A percentile compares a stretch with the other conserved stretches of the same genome.
These are phyloP conservation scores for Caenorhabditis angaria DNA, from an alignment of 2,888 invertebrate genomes.

Conservation along the genomic window DNA sequence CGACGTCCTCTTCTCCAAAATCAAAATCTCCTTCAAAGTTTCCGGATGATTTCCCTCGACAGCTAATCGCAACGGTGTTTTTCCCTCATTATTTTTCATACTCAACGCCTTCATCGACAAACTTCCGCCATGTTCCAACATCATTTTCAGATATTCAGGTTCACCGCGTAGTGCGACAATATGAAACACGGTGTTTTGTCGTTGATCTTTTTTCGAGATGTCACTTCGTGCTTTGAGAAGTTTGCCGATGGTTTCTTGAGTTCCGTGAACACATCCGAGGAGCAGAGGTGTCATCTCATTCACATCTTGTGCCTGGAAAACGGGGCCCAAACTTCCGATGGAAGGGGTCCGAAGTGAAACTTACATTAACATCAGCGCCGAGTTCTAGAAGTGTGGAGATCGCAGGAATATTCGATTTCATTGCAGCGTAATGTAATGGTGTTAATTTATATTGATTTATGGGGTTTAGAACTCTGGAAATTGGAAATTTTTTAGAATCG, in stretches of 20 bases:
- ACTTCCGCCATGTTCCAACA: constrained; percentile 17
- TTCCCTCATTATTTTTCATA: constrained; percentile 48
- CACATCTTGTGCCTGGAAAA: constrained; percentile 28
- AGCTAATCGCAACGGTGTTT: constrained; percentile 48
- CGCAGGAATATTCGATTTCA: constrained; percentile 47
- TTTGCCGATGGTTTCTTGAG: constrained; percentile 87
- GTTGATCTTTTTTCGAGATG: constrained; percentile 77
- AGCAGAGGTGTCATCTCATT: constrained; percentile 52
- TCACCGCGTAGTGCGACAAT: constrained; percentile 41
- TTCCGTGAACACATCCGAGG: constrained; percentile 52
- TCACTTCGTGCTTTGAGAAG: constrained; percentile 82
- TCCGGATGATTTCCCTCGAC: constrained; percentile 54
- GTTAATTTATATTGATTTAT: constrained; percentile 40
- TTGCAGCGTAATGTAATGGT: constrained; percentile 55
- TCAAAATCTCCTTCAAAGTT: constrained; percentile 39
- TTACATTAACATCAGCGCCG: constrained; percentile 34
- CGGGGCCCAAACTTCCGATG: too few species aligned
- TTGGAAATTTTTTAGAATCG: too few species aligned
- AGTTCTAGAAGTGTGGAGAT: constrained; percentile 27
- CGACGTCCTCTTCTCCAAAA: constrained; percentile 15
- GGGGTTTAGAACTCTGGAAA: constrained; percentile 32
- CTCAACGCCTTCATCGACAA: constrained; percentile 26
- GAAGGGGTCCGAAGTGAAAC: background rate
- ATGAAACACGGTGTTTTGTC: constrained; percentile 35
- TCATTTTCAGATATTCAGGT: constrained; percentile 32